Evolutionary conservation across 1,140 invertebrate species (phyloP).

Genomic region (Amyelois transitella): DNA sequence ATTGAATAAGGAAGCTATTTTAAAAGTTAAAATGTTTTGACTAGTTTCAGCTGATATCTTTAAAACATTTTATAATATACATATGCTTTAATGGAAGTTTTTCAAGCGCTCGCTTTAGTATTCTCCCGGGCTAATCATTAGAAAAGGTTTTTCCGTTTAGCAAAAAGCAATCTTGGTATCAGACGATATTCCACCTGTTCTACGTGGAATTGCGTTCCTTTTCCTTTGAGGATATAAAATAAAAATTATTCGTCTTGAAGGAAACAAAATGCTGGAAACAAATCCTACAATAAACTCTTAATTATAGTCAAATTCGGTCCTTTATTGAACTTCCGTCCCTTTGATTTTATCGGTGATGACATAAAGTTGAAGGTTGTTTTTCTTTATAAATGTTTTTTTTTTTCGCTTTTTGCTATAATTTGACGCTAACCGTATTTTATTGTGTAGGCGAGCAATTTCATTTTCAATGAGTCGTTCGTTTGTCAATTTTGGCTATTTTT

Average conservation of each 20-base stretch:
- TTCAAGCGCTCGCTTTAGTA: too few species aligned
- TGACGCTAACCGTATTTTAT: background rate
- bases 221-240: slow-evolving; percentile 1
- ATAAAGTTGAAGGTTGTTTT: background rate
- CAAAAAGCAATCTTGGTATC: slow-evolving; percentile 3
- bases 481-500: too few species aligned
- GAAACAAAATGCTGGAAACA: background rate
- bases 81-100: too few species aligned
- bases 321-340: background rate
- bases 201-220: background rate
- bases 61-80: too few species aligned
- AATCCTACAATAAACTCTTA: background rate
- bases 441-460: too few species aligned
- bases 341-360: background rate
- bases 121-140: background rate
- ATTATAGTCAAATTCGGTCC: background rate
- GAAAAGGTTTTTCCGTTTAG: background rate
- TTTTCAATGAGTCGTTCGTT: too few species aligned
- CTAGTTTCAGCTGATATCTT: too few species aligned
- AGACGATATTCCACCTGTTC: background rate
- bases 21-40: too few species aligned
- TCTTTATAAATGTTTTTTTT: background rate
- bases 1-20: too few species aligned
- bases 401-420: background rate
- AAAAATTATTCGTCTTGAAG: background rate